Base-by-base conservation (phyloP, 1,140 invertebrate species). In the Adoxophyes honmai region DNA sequence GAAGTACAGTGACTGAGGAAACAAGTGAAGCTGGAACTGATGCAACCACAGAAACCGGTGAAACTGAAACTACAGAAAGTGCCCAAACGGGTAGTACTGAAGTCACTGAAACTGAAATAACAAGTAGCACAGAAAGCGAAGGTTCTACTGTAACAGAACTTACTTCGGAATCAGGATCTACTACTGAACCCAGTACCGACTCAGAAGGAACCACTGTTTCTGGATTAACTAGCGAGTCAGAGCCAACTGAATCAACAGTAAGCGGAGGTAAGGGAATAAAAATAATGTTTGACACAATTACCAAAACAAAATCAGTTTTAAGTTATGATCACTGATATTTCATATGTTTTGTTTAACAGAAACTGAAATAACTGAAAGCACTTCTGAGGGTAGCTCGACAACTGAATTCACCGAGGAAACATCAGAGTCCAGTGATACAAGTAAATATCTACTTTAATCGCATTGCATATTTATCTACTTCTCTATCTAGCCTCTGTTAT, bases 1-100 rank as follows among this genome's bases (percentile, higher is more conserved):
- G 21, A 65, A 44, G 48, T 59, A 52, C 11, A 61, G 60, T 35
- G 38, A 52, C 61, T 37, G 48, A 51, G 14, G 57, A 37, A 54
- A 56, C 42, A 37, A 48, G 18, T 57, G 54, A 68, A 21, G 38
- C 34, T 0, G 51, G 42, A 34, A 34, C 57, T 6, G 21, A 28
- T 15, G 51, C 10, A 42, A 37, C 38, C 4, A 53, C 57, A 34
- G 57, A 53, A 34, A 36, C 38, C 15, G 37, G 28, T 44, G 38
- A 15, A 36, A 34, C 7, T 10, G 33, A 6, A 21, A 42, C 9
- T 48, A 36, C 28, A 14, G 39, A 36, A 42, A 18, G 35, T 10
- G 18, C 55, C 11, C 38, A 57, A 34, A 35, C 38, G 16, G 34
- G 38, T 6, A 34, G 8, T 8, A 57, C 55, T 33, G n/a, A 8